phyloP scores from a whole-genome alignment of 2,888 invertebrate species.

The Sinopyrophorus schimmeli region DNA sequence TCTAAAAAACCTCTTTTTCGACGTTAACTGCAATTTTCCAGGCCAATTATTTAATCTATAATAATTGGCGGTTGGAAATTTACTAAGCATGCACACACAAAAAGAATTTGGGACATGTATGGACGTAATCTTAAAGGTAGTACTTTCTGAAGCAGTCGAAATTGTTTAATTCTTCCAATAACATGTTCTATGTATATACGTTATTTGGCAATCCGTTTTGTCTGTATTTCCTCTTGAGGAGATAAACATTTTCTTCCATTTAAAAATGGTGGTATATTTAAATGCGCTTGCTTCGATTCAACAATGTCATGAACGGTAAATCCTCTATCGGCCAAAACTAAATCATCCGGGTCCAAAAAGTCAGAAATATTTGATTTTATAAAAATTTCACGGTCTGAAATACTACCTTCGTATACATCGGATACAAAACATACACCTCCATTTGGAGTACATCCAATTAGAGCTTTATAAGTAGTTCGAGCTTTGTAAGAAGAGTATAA shows the following conservation, averaged over 20 bases:
- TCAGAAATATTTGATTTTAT: slow-evolving; percentile 23
- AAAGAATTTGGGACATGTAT: slow-evolving; percentile 32
- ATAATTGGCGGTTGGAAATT: slow-evolving; percentile 34
- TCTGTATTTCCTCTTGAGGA: slow-evolving; percentile 34
- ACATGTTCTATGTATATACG: too few species aligned
- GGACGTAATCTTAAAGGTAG: slow-evolving; percentile 30
- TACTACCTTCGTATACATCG: slow-evolving; percentile 35
- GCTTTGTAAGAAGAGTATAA: slow-evolving; percentile 36
- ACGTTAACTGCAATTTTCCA: too few species aligned
- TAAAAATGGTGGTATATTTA: slow-evolving; percentile 38
- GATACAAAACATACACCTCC: slow-evolving; percentile 35
- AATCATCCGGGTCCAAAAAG: too few species aligned
- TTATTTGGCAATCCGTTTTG: slow-evolving; percentile 37
- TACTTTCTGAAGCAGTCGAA: slow-evolving; percentile 28
- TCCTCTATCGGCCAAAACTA: too few species aligned
- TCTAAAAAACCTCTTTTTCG: too few species aligned
- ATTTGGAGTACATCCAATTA: slow-evolving; percentile 19
- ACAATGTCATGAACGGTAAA: slow-evolving; percentile 28
- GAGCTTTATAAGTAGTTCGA: slow-evolving; percentile 35
- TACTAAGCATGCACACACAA: slow-evolving; percentile 30
- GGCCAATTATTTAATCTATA: too few species aligned
- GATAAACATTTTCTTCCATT: slow-evolving; percentile 32
- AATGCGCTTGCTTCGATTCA: slow-evolving; percentile 29
- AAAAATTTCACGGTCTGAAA: slow-evolving; percentile 33
- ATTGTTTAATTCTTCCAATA: slow-evolving; percentile 35